These are phyloP conservation scores for Apis cerana DNA, from an alignment of 1,140 invertebrate genomes.

Conservation along the genomic window DNA sequence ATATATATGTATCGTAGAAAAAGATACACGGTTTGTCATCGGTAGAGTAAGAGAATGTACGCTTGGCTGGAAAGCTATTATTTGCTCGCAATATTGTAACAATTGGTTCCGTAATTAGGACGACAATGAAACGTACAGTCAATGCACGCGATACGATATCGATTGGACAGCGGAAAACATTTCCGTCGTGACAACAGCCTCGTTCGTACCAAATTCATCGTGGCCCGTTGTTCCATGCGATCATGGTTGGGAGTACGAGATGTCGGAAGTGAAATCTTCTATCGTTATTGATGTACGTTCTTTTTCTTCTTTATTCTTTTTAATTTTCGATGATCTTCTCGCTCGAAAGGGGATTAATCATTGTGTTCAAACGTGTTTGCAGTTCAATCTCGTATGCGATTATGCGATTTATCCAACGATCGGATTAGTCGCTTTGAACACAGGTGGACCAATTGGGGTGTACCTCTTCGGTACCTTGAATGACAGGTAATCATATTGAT, in stretches of 20 bases:
- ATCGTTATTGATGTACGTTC: slow-evolving; percentile 91
- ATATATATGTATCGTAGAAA: not conserved
- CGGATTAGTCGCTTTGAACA: slow-evolving; percentile 90
- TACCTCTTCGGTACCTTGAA: slow-evolving; percentile 92
- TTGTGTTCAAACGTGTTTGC: slow-evolving; percentile 67
- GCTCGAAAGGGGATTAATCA: not conserved
- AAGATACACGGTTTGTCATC: not conserved
- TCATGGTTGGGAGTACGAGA: slow-evolving; percentile 92
- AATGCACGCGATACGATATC: slow-evolving; percentile 85
- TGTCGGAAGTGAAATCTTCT: slow-evolving; percentile 85
- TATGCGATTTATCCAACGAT: slow-evolving; percentile 92
- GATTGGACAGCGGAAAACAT: slow-evolving; percentile 84
- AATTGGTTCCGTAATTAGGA: slow-evolving; percentile 62
- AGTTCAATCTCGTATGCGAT: slow-evolving; percentile 94
- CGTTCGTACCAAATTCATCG: slow-evolving; percentile 79
- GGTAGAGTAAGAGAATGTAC: not conserved
- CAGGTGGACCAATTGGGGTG: slow-evolving; percentile 92
- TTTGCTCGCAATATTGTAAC: not conserved
- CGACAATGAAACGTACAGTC: slow-evolving; percentile 81
- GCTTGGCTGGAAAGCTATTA: not conserved
- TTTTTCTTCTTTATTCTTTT: not conserved
- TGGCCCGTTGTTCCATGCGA: slow-evolving; percentile 86
- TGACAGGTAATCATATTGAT: slow-evolving; percentile 83
- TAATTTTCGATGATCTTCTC: not conserved
- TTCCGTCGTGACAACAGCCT: slow-evolving; percentile 70